phyloP scores from a whole-genome alignment of 2,888 invertebrate genomes.

The Nebria brevicollis region DNA sequence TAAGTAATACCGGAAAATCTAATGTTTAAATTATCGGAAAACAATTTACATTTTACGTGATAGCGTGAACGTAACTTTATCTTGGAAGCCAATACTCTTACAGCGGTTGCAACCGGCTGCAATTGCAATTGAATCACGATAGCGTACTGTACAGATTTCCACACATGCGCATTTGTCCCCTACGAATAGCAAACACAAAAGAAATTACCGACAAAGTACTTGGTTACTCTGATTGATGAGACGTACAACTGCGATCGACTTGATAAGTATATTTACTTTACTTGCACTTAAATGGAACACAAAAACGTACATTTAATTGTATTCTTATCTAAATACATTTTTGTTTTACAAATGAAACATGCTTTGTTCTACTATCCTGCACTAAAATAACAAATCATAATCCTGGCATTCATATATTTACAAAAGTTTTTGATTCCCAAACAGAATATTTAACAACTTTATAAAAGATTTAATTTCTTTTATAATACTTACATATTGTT shows the following conservation, averaged over 20 bases:
- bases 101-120: neutral
- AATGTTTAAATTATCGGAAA: constrained; percentile 44
- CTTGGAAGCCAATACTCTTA: neutral
- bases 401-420: no score
- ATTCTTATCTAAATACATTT: neutral
- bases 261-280: neutral
- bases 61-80: neutral
- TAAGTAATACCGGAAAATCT: constrained; percentile 8
- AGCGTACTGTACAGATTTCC: neutral
- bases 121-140: constrained; percentile 11
- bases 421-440: no score
- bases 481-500: no score
- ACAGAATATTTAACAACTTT: no score
- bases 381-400: no score
- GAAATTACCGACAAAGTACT: constrained; percentile 30
- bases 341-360: neutral
- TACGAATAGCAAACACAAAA: constrained; percentile 14
- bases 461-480: no score
- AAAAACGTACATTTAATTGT: neutral
- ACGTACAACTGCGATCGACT: neutral
- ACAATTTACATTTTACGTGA: constrained; percentile 31
- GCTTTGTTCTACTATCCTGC: neutral
- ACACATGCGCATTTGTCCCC: neutral
- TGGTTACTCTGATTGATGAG: constrained; percentile 2
- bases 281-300: neutral